Percentiles rank a stretch among this genome's conserved stretches.
These are phyloP conservation scores for Psophia crepitans DNA, from an alignment of 2,113 vertebrate genomes.

Conservation along the genomic window DNA sequence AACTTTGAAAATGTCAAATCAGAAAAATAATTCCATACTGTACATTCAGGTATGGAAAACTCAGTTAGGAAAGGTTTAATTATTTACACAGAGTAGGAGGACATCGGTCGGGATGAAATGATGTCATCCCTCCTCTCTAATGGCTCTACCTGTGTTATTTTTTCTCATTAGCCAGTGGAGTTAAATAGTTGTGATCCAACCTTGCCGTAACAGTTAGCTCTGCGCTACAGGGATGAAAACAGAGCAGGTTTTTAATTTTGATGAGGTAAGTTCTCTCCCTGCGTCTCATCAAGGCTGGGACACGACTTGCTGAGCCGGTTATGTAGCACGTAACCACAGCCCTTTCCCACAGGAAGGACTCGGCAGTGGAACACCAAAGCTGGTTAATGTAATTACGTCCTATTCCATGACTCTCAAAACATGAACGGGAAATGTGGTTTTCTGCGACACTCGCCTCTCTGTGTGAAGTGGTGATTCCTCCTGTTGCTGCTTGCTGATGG, in stretches of 20 bases:
- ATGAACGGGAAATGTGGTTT: not conserved
- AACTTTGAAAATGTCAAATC: not conserved
- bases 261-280: conserved; percentile 4
- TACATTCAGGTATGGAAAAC: not conserved
- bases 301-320: conserved; percentile 37
- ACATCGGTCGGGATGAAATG: not conserved
- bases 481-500: not conserved
- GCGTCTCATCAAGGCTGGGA: not conserved
- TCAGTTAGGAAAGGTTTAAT: not conserved
- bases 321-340: not conserved
- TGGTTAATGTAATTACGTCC: not conserved
- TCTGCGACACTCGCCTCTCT: not conserved
- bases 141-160: not conserved
- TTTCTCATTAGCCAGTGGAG: not conserved
- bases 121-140: not conserved
- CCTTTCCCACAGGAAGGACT: conserved; percentile 47
- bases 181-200: conserved; percentile 12
- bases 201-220: conserved; percentile 2
- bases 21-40: not conserved
- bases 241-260: conserved; percentile 38
- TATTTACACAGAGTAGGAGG: not conserved
- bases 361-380: not conserved
- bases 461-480: not conserved
- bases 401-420: not conserved
- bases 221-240: not conserved